These are phyloP conservation scores for Hydractinia echinata DNA, from an alignment of 30 jellyfish, hydroid and myxozoan species.

Conservation along the genomic window DNA sequence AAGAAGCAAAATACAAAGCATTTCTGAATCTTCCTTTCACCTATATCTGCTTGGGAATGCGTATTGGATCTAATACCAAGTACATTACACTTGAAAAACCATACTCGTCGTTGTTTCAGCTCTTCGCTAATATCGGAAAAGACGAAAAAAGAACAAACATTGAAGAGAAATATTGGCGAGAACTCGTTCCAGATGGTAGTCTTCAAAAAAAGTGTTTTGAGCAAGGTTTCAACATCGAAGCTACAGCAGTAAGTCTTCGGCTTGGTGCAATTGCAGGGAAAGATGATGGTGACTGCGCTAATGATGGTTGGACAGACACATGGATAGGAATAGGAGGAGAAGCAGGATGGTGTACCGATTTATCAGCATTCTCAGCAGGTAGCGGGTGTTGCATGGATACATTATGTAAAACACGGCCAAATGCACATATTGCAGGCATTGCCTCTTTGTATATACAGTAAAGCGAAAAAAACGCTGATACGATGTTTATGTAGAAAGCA, in stretches of 20 bases:
- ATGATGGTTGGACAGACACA: background rate
- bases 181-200: background rate
- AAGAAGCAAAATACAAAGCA: slow-evolving; percentile 17
- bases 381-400: background rate
- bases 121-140: background rate
- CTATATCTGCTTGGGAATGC: slow-evolving; percentile 16
- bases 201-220: background rate
- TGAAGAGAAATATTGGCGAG: background rate
- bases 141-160: background rate
- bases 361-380: background rate
- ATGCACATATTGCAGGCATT: background rate
- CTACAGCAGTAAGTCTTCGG: background rate
- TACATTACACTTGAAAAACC: background rate
- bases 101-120: background rate
- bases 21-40: background rate
- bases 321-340: slow-evolving; percentile 3
- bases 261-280: background rate
- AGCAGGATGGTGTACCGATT: background rate
- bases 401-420: background rate
- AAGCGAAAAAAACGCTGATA: background rate
- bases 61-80: background rate
- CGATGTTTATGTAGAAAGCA: too few relatives aligned
- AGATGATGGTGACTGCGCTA: background rate
- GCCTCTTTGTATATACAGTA: slow-evolving; percentile 4
- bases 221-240: slow-evolving; percentile 5